These are phyloP conservation scores for Dendrocincla fuliginosa DNA, from an alignment of 2,797 vertebrate species.

Conservation along the genomic window DNA sequence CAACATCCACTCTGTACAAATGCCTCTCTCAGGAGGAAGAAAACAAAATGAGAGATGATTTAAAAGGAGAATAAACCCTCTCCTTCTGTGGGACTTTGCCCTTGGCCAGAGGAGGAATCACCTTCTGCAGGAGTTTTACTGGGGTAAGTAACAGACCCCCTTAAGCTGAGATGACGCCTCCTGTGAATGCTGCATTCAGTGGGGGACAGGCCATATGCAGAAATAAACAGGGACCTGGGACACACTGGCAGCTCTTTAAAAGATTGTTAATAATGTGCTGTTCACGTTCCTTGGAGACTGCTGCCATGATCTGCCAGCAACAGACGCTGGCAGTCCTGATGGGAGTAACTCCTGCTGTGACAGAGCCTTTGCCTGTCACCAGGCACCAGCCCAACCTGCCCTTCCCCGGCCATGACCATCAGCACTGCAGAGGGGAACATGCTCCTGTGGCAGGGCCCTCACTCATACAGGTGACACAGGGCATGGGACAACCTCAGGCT, in stretches of 20 bases:
- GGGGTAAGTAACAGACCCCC: background rate
- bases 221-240: background rate
- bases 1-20: background rate
- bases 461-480: background rate
- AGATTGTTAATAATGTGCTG: constrained; percentile 37
- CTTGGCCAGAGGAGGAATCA: background rate
- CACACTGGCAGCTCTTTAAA: constrained; percentile 50
- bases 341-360: background rate
- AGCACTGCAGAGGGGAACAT: background rate
- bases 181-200: background rate
- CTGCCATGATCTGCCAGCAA: constrained; percentile 31
- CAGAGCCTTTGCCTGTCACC: background rate
- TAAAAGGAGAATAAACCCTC: background rate
- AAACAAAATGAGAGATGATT: constrained; percentile 6
- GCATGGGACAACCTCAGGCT: background rate
- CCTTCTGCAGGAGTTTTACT: background rate
- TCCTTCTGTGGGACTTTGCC: background rate
- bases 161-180: background rate
- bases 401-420: background rate
- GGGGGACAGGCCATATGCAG: background rate
- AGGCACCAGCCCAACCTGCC: background rate
- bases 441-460: accelerated
- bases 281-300: background rate
- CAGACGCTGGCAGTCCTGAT: background rate
- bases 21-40: background rate